Percentiles rank a stretch among this genome's conserved stretches.
These are phyloP conservation scores for Donacobius atricapilla DNA, from an alignment of 2,113 vertebrate species.

Conservation along the genomic window DNA sequence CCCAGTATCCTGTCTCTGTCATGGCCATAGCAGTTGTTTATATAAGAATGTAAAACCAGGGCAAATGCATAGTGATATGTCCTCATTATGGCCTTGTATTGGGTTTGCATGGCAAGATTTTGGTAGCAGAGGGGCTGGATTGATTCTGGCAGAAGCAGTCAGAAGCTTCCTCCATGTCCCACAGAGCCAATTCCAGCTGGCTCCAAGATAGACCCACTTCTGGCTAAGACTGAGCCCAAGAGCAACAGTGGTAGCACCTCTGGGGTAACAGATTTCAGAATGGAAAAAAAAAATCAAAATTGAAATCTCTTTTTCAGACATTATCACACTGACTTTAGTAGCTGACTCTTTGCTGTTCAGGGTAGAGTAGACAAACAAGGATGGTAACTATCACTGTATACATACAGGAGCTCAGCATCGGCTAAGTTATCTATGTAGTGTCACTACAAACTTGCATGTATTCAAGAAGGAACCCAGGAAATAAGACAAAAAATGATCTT, in stretches of 20 bases:
- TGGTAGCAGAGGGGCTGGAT: rapidly evolving
- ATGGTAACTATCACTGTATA: neutral
- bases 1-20: neutral
- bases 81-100: neutral
- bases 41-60: neutral
- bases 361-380: neutral
- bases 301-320: neutral
- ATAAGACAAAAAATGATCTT: neutral
- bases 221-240: neutral
- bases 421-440: neutral
- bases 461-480: neutral
- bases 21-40: neutral
- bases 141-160: neutral
- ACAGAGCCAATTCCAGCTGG: rapidly evolving
- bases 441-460: neutral
- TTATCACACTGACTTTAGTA: neutral
- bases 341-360: neutral
- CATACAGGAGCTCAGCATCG: rapidly evolving
- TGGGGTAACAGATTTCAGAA: neutral
- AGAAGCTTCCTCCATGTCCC: neutral
- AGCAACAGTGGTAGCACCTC: neutral
- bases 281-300: neutral
- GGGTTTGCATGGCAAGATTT: neutral
- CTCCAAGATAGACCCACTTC: neutral
- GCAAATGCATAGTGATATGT: neutral